Base-by-base conservation (phyloP, 2,888 invertebrate species). In the Eilema sororculum region DNA sequence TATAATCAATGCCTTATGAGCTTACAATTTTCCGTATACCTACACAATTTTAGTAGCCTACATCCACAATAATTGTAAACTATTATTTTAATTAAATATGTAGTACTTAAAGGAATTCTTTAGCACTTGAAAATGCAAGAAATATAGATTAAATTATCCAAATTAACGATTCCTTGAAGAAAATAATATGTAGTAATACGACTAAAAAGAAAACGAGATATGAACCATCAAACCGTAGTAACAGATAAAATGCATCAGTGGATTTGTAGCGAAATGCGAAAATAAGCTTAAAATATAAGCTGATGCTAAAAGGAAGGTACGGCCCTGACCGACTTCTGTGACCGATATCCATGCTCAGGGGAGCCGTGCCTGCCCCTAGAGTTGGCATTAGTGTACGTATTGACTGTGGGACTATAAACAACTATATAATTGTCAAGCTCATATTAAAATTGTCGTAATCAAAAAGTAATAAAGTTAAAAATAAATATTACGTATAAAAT, bases 311-410 rank as follows among this genome's bases (percentile, higher is more conserved):
- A 84, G 83, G 83, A 83, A 87, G 86, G 82, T 84, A 77, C 84
- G 90, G 81, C 91, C 90, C 84, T 91, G 91, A 91, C 91, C 91
- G 89, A 91, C 78, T 90, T 91, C 82, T 82, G 86, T 88, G 91
- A 87, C 91, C 91, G 90, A 89, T 87, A 89, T 90, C 87, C 82
- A 82, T 80, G 82, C 79, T 77, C 73, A 70, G 71, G 79, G 79
- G 79, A 79, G 77, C 75, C 76, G 78, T 73, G 79, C 73, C 80
- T 78, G 73, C 68, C 76, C 74, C 72, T 73, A 76, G 75, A 78
- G 81, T 67, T 74, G 77, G 73, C 75, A 76, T 77, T 76, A 81
- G 64, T 69, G 63, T 69, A 71, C 70, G 59, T 73, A 62, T 68
- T 72, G 46, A 33, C 65, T 68, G 20, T 66, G 58, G 46, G 65